Base-by-base conservation (phyloP, 2,888 invertebrate genomes). In the Osmoderma eremita region DNA sequence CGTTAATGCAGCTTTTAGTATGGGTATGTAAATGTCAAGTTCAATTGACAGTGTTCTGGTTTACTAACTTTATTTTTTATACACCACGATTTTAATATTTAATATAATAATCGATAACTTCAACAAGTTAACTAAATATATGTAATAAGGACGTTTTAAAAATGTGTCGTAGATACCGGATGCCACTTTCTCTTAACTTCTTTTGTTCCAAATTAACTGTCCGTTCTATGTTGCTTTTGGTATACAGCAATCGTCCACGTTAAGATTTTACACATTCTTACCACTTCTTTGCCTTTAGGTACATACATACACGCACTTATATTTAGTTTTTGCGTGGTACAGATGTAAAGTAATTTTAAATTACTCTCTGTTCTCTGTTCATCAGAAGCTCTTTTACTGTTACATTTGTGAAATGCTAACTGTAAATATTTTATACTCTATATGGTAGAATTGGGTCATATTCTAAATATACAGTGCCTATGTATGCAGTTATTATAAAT, bases 371-470 rank as follows among this genome's bases (percentile, higher is more conserved):
- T 56, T 41, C 8, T 41, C 22, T 30, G 17, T 48, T 17, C 30
- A 45, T 12, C 48, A 48, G 45, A 17, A 61, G 45, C 30, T 61
- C 15, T 45, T 45, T 61, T 48, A 61, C 58, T 45, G 58, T 58
- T 58, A 58, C 24, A 15, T 18, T 22, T 17, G 38, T 30, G 18
- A 56, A 51, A 36, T 56, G 10, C 18, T 22, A 39, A 56, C 42
- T 22, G 56, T 56, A 15, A 36, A 53, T 17, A 22, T 2, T 53
- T 36, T 51, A 30, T 51, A 51, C 24, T 30, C 6, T 56, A 36
- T 41, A 6, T 2, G 20, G 56, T 8, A 18, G 6, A 56, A 41
- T 30, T 56, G 20, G 56, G 41, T 39, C 56, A 56, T 41, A 12
- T 41, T 48, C 12, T 48, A 48, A 48, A 20, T 20, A 48, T 30